These are phyloP conservation scores for Chiroxiphia lanceolata DNA, from an alignment of 2,797 vertebrate species.

Conservation along the genomic window DNA sequence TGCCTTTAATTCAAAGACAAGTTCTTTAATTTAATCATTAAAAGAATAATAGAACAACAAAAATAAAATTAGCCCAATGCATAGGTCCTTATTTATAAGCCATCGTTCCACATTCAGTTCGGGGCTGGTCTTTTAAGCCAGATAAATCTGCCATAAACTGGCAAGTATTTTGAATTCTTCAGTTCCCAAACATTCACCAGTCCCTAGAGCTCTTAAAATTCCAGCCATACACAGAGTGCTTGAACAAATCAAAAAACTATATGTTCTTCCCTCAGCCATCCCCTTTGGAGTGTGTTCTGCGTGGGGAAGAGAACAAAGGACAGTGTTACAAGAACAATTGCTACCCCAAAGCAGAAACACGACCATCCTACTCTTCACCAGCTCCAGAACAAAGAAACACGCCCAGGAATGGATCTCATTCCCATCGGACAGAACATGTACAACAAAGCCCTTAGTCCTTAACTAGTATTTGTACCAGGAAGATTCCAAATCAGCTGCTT, in stretches of 20 bases:
- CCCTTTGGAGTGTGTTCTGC: not conserved
- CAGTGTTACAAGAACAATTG: not conserved
- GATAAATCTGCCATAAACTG: not conserved
- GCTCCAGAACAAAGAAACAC: not conserved
- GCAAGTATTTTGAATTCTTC: not conserved
- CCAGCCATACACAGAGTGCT: not conserved
- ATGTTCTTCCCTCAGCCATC: not conserved
- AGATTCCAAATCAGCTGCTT: not conserved
- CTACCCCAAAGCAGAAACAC: not conserved
- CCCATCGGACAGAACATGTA: not conserved
- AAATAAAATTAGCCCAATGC: not conserved
- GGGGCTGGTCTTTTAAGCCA: not conserved
- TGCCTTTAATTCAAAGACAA: not conserved
- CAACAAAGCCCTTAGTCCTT: not conserved
- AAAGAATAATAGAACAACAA: not conserved
- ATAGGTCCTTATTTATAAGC: not conserved
- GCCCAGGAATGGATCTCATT: not conserved
- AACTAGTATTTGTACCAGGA: not conserved
- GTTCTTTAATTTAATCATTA: not conserved
- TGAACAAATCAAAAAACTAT: not conserved
- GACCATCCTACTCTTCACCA: not conserved
- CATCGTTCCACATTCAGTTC: not conserved
- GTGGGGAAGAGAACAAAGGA: not conserved
- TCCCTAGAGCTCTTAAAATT: not conserved
- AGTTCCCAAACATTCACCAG: not conserved